A percentile compares a stretch with the other conserved stretches of the same genome.
phyloP scores from a whole-genome alignment of 2,797 vertebrate genomes.

The Vipera ursinii region DNA sequence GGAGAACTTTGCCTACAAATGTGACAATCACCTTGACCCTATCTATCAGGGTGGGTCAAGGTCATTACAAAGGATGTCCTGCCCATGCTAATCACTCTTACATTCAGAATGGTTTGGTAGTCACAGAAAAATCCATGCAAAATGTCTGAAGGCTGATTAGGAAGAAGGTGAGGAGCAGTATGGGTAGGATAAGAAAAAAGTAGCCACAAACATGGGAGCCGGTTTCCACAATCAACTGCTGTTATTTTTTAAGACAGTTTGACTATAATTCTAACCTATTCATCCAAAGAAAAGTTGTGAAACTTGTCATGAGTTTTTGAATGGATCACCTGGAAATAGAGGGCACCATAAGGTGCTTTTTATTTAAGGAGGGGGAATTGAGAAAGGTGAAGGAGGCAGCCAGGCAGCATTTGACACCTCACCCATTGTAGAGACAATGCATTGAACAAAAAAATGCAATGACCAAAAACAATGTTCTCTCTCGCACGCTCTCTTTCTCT shows the following conservation, averaged over 20 bases:
- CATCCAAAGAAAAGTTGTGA: constrained; percentile 70
- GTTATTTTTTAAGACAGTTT: constrained; percentile 63
- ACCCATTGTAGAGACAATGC: not conserved
- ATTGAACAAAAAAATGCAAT: not conserved
- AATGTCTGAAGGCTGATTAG: constrained; percentile 52
- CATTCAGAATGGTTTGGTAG: constrained; percentile 34
- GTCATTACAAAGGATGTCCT: constrained; percentile 72
- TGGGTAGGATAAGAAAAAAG: constrained; percentile 72
- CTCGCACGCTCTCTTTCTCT: not conserved
- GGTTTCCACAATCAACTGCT: constrained; percentile 64
- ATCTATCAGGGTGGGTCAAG: constrained; percentile 38
- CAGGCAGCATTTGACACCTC: constrained; percentile 1
- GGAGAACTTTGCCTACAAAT: constrained; percentile 81
- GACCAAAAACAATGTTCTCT: not conserved
- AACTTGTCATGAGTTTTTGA: constrained; percentile 69
- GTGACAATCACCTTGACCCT: constrained; percentile 79
- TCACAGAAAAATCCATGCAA: constrained; percentile 29
- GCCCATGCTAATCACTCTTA: constrained; percentile 64
- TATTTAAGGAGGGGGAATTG: not conserved
- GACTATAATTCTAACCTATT: constrained; percentile 59
- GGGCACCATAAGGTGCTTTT: constrained; percentile 30
- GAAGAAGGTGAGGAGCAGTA: constrained; percentile 64
- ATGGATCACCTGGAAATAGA: constrained; percentile 65
- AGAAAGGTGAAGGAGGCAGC: constrained; percentile 27
- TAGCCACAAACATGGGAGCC: constrained; percentile 74